Evolutionary conservation across 2,888 invertebrate genomes (phyloP).

Genomic region (Euzophera pinguis): DNA sequence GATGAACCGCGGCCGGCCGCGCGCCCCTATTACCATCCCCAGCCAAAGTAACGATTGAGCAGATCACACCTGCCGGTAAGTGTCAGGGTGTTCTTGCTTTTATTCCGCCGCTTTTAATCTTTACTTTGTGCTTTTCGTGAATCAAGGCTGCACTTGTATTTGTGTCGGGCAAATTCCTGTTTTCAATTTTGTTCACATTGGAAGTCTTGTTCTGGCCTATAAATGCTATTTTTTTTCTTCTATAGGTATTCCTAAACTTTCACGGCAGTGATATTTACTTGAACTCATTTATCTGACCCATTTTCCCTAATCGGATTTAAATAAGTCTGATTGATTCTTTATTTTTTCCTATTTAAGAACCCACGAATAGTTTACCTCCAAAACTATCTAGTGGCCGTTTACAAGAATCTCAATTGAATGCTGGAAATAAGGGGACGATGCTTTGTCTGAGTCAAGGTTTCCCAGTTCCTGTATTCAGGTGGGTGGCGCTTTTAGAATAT

Average conservation of each 20-base stretch:
- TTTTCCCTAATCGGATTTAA: no score
- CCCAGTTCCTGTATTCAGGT: constrained; percentile 88
- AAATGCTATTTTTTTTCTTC: background rate
- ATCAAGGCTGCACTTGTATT: constrained; percentile 46
- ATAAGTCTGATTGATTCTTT: background rate
- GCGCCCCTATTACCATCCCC: constrained; percentile 57
- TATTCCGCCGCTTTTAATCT: constrained; percentile 72
- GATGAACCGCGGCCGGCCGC: constrained; percentile 77
- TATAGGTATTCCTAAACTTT: background rate
- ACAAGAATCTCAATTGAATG: constrained; percentile 65
- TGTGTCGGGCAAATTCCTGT: background rate
- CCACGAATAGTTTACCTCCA: constrained; percentile 84
- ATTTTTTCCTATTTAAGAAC: constrained; percentile 74
- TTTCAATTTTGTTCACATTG: background rate
- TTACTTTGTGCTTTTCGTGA: constrained; percentile 76
- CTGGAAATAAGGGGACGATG: constrained; percentile 63
- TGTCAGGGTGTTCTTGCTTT: constrained; percentile 78
- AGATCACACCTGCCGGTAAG: constrained; percentile 78
- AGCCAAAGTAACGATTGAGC: constrained; percentile 78
- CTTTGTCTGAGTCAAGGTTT: constrained; percentile 87
- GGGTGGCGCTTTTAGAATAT: constrained; percentile 38
- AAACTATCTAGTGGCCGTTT: constrained; percentile 80
- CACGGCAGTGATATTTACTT: background rate
- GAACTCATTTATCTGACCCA: no score
- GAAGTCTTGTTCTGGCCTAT: background rate